Evolutionary conservation across 2,888 invertebrate genomes (phyloP).

Genomic region (Meliscaeva auricollis): DNA sequence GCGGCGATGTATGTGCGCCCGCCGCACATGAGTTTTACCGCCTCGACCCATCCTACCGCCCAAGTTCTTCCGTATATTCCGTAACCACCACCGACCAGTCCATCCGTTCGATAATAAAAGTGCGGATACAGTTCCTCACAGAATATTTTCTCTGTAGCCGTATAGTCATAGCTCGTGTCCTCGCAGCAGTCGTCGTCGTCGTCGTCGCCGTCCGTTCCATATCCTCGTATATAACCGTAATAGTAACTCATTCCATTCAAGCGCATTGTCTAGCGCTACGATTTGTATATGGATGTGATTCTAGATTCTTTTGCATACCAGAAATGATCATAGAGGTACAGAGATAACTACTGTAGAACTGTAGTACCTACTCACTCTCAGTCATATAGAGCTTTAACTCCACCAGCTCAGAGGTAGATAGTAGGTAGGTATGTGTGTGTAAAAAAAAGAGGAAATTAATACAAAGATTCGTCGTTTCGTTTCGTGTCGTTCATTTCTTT

Average conservation of each 20-base stretch:
- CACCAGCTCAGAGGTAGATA: neutral
- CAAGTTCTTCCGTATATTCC: neutral
- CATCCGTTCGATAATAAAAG: slow-evolving; percentile 67
- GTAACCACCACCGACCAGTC: slow-evolving; percentile 19
- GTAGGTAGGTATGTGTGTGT: slow-evolving; percentile 4
- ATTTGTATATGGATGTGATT: slow-evolving; percentile 63
- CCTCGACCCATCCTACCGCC: slow-evolving; percentile 14
- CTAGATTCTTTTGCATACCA: slow-evolving; percentile 59
- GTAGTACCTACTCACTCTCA: neutral
- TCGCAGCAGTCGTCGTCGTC: too few species aligned
- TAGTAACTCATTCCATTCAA: slow-evolving; percentile 68
- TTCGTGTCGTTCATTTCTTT: slow-evolving; percentile 42
- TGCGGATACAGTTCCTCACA: slow-evolving; percentile 68
- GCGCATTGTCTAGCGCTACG: slow-evolving; percentile 66
- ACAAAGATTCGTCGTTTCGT: slow-evolving; percentile 52
- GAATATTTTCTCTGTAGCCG: slow-evolving; percentile 42
- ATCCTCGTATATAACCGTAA: slow-evolving; percentile 33
- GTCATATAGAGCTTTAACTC: neutral
- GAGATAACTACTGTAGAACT: too few species aligned
- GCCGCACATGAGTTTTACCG: slow-evolving; percentile 62
- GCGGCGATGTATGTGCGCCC: slow-evolving; percentile 36
- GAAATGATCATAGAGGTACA: slow-evolving; percentile 3
- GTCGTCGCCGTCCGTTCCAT: slow-evolving; percentile 37
- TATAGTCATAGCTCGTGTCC: slow-evolving; percentile 10
- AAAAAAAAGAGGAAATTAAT: slow-evolving; percentile 65